phyloP scores from a whole-genome alignment of 2,797 vertebrate genomes.

The Knipowitschia caucasica region DNA sequence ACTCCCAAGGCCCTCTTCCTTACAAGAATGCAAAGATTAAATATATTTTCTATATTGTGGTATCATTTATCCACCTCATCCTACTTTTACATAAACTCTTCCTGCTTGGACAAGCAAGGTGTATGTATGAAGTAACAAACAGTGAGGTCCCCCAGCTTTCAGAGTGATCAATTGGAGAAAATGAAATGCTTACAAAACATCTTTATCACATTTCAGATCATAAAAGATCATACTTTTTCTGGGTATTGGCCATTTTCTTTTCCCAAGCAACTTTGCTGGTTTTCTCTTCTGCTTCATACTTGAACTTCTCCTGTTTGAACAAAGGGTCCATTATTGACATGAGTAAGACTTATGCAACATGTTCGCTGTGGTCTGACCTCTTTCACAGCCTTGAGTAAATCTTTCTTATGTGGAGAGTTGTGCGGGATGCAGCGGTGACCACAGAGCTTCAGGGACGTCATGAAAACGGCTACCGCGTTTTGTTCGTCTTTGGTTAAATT shows the following conservation, averaged over 20 bases:
- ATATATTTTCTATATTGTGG: too few relatives aligned
- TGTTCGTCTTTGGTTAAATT: conserved; percentile 84
- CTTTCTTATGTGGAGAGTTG: conserved; percentile 81
- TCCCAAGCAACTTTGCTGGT: conserved; percentile 90
- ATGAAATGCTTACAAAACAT: too few relatives aligned
- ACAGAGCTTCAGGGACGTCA: conserved; percentile 86
- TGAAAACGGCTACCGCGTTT: conserved; percentile 76
- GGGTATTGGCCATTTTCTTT: conserved; percentile 87
- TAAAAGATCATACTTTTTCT: conserved; percentile 83
- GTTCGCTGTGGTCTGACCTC: conserved; percentile 73
- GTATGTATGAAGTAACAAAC: too few relatives aligned
- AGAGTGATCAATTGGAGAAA: background rate
- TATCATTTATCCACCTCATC: too few relatives aligned
- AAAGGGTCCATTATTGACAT: conserved; percentile 10
- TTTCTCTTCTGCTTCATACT: conserved; percentile 86
- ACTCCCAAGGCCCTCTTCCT: too few relatives aligned
- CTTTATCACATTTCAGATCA: background rate
- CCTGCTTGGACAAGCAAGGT: too few relatives aligned
- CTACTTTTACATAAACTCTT: too few relatives aligned
- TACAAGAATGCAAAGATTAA: too few relatives aligned
- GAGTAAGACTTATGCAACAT: background rate
- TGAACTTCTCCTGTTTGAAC: conserved; percentile 86
- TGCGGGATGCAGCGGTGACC: conserved; percentile 88
- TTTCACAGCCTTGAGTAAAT: conserved; percentile 85
- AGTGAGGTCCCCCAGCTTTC: too few relatives aligned